Conservation (phyloP, 2,888 invertebrate genomes). For the Scaptomyza reducta region DNA sequence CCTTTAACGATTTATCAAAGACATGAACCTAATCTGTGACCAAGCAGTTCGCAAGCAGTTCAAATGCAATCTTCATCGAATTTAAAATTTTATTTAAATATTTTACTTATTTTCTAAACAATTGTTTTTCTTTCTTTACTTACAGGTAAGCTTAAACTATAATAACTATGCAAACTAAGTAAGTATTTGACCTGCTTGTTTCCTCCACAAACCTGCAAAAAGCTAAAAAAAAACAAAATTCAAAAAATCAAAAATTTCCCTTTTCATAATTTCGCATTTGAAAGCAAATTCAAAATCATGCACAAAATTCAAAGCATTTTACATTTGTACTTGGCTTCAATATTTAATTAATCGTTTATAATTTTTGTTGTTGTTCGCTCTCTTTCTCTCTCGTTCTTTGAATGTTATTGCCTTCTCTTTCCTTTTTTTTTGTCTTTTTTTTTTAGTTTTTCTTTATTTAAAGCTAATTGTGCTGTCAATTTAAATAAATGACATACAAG, state of each 20-base stretch:
- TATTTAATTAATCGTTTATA: not conserved
- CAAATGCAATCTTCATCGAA: not conserved
- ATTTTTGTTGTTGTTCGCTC: slow-evolving; percentile 4
- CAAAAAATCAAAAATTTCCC: slow-evolving; percentile 21
- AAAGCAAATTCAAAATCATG: slow-evolving; percentile 25
- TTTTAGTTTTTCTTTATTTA: too few relatives aligned
- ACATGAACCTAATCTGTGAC: not conserved
- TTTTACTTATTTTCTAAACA: not conserved
- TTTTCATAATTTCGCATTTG: slow-evolving; percentile 29
- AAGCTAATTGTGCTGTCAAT: too few relatives aligned
- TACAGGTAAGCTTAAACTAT: slow-evolving; percentile 58
- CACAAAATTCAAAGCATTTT: slow-evolving; percentile 26
- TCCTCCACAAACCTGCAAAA: slow-evolving; percentile 18
- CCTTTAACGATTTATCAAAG: slow-evolving; percentile 3
- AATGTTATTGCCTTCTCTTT: too few relatives aligned
- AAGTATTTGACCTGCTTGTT: slow-evolving; percentile 42
- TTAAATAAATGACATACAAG: too few relatives aligned
- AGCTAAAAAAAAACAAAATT: not conserved
- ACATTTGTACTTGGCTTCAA: slow-evolving; percentile 18
- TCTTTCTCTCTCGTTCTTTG: not conserved
- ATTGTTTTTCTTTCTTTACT: slow-evolving; percentile 8
- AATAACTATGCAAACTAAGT: slow-evolving; percentile 24
- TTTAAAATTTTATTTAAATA: not conserved
- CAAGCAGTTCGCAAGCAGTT: slow-evolving; percentile 13
- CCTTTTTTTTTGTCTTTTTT: too few relatives aligned